phyloP scores from a whole-genome alignment of 2,888 invertebrate genomes.

The Epinotia nisella region DNA sequence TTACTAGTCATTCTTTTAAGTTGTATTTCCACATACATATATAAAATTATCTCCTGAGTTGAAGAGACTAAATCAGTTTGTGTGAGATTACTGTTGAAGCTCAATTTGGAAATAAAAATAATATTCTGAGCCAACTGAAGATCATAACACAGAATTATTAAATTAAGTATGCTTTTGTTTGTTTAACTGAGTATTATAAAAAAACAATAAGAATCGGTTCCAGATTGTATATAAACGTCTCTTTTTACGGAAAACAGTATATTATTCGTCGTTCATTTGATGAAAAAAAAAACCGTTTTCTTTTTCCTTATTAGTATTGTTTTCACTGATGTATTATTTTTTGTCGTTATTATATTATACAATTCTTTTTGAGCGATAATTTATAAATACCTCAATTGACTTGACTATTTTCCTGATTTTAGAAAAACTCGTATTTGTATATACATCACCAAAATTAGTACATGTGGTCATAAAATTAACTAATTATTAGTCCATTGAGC shows the following conservation, averaged over 20 bases:
- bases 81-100: not conserved
- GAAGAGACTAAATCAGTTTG: not conserved
- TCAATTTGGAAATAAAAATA: not conserved
- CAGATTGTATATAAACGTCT: constrained; percentile 20
- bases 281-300: not conserved
- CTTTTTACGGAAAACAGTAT: not conserved
- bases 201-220: constrained; percentile 5
- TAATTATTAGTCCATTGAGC: not conserved
- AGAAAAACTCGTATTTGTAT: too few species aligned
- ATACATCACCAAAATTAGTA: too few species aligned
- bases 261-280: constrained; percentile 6
- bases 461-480: too few species aligned
- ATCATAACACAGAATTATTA: not conserved
- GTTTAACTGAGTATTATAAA: constrained; percentile 9
- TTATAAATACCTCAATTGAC: too few species aligned
- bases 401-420: too few species aligned
- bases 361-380: not conserved
- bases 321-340: not conserved
- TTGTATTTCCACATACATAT: too few species aligned
- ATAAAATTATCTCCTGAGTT: not conserved
- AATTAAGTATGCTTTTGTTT: too few species aligned
- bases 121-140: not conserved
- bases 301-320: constrained; percentile 9
- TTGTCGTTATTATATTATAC: not conserved
- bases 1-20: too few species aligned